Percentiles rank a stretch among this genome's conserved stretches.
phyloP scores from a whole-genome alignment of 2,113 vertebrate species.

The Recurvirostra avosetta region DNA sequence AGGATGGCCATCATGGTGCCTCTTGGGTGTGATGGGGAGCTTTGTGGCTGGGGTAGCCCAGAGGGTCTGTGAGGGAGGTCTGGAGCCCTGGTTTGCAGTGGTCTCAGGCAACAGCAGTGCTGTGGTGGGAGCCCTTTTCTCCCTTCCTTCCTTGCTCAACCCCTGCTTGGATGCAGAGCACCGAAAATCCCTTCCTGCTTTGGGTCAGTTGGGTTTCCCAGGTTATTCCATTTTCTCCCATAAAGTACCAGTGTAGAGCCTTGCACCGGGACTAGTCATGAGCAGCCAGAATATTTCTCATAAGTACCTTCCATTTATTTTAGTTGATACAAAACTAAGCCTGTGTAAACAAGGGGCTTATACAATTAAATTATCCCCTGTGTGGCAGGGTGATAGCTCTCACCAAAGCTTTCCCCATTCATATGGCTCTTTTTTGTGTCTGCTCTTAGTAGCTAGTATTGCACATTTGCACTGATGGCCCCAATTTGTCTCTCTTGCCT shows the following conservation, averaged over 20 bases:
- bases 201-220: not conserved
- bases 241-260: not conserved
- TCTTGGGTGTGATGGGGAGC: not conserved
- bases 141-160: not conserved
- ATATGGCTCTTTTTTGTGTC: not conserved
- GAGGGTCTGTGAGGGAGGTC: not conserved
- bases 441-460: not conserved
- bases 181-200: not conserved
- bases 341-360: not conserved
- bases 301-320: not conserved
- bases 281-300: not conserved
- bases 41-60: not conserved
- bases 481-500: not conserved
- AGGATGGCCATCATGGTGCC: accelerated
- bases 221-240: not conserved
- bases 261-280: not conserved
- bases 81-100: not conserved
- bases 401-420: not conserved
- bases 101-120: not conserved
- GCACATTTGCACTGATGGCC: not conserved
- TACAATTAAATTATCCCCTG: not conserved
- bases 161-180: not conserved
- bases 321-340: not conserved
- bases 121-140: not conserved
- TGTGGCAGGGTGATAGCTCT: not conserved